These are phyloP conservation scores for Dendrophyllia cribrosa DNA, from an alignment of 64 coral and sea anemone species.

Conservation along the genomic window DNA sequence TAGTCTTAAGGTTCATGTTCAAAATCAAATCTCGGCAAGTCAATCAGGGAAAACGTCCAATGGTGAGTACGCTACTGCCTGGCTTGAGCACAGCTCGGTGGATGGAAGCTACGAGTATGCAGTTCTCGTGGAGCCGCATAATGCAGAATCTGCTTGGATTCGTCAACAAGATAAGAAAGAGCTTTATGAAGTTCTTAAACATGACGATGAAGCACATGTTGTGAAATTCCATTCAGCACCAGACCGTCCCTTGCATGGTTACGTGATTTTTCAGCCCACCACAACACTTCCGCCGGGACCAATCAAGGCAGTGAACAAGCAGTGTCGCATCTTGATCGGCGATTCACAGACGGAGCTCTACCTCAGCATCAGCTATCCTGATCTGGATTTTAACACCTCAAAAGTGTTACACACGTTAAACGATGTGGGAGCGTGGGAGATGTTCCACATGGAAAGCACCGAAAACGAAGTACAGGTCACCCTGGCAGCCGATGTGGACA, in stretches of 20 bases:
- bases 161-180: neutral
- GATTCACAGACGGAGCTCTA: neutral
- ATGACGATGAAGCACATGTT: neutral
- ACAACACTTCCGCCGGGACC: neutral
- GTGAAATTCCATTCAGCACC: neutral
- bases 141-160: too few species aligned
- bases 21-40: neutral
- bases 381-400: neutral
- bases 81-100: slow-evolving; percentile 31
- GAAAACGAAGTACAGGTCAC: neutral
- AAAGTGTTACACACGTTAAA: neutral
- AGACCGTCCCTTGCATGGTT: neutral
- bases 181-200: neutral
- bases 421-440: neutral
- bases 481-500: neutral
- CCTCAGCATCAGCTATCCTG: neutral
- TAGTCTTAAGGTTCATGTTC: neutral
- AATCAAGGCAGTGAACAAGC: neutral
- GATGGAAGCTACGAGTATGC: neutral
- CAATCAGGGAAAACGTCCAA: neutral
- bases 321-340: neutral
- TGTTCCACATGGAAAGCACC: neutral
- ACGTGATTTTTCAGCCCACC: neutral
- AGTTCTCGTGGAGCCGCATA: neutral
- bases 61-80: slow-evolving; percentile 44